Percentiles rank a stretch among this genome's conserved stretches.
Evolutionary conservation across 2,113 vertebrate species (phyloP).

Genomic region (Eretmochelys imbricata): DNA sequence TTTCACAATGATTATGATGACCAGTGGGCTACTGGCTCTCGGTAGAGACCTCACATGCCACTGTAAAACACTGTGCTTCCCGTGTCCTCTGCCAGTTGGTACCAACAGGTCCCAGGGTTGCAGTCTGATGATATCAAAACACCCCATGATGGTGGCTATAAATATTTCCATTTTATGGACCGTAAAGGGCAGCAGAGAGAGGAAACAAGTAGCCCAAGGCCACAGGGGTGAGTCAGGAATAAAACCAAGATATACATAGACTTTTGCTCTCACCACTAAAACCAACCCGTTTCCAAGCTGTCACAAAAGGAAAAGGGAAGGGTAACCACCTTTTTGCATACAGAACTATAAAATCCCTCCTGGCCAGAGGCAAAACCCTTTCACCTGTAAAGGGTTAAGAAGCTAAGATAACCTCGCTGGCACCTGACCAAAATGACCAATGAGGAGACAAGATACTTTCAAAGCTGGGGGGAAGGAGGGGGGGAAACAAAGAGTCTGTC

Average conservation of each 20-base stretch:
- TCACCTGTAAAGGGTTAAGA: no score
- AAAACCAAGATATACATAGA: not conserved
- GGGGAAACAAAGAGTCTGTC: no score
- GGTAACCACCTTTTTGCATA: no score
- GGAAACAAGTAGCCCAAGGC: not conserved
- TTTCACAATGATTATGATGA: not conserved
- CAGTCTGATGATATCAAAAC: not conserved
- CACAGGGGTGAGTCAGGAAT: not conserved
- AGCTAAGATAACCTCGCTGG: no score
- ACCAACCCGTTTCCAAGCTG: not conserved
- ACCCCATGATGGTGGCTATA: not conserved
- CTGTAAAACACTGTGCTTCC: not conserved
- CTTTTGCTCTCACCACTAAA: not conserved
- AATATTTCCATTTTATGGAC: not conserved
- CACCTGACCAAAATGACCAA: no score
- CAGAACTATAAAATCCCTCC: no score
- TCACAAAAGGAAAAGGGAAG: no score
- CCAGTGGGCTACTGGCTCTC: not conserved
- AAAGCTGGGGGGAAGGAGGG: no score
- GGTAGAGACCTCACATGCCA: not conserved
- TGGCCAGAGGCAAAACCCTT: no score
- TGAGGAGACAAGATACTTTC: no score
- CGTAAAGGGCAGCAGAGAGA: not conserved
- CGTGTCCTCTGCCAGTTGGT: not conserved
- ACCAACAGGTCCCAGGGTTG: not conserved